A percentile compares a stretch with the other conserved stretches of the same genome.
Evolutionary conservation across 2,113 vertebrate species (phyloP).

Genomic region (Gila orcuttii): DNA sequence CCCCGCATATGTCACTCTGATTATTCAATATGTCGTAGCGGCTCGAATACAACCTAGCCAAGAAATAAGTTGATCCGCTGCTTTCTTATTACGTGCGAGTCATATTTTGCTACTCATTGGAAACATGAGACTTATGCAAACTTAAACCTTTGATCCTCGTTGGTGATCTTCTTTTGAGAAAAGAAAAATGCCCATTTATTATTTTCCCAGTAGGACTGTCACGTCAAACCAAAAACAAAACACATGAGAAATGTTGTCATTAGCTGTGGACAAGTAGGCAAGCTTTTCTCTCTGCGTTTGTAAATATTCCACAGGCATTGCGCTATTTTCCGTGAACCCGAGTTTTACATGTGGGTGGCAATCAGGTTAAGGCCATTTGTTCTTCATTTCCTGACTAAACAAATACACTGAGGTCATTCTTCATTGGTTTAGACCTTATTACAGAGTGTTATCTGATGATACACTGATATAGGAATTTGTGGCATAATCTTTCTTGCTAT

Average conservation of each 20-base stretch:
- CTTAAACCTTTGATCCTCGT: constrained; percentile 69
- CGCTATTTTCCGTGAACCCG: constrained; percentile 54
- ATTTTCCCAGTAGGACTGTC: constrained; percentile 48
- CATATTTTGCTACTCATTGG: constrained; percentile 67
- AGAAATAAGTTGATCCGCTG: constrained; percentile 61
- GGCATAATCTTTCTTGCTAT: constrained; percentile 9
- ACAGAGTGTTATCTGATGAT: constrained; percentile 17
- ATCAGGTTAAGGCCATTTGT: constrained; percentile 27
- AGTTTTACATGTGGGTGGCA: constrained; percentile 36
- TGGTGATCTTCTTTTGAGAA: constrained; percentile 59
- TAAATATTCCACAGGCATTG: constrained; percentile 52
- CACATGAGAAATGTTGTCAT: constrained; percentile 59
- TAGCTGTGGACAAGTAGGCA: constrained; percentile 59
- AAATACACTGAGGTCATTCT: constrained; percentile 14
- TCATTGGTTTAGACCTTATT: constrained; percentile 36
- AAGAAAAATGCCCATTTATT: constrained; percentile 7
- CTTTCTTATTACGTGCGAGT: constrained; percentile 64
- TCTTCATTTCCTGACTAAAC: constrained; percentile 40
- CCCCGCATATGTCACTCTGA: constrained; percentile 12
- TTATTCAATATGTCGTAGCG: neutral
- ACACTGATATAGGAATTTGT: constrained; percentile 3
- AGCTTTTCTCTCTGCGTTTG: constrained; percentile 50
- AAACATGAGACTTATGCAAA: constrained; percentile 57
- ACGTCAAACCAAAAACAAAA: constrained; percentile 53
- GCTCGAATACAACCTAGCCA: constrained; percentile 53